Conservation (phyloP, 2,797 vertebrate genomes). For the Trachurus trachurus region DNA sequence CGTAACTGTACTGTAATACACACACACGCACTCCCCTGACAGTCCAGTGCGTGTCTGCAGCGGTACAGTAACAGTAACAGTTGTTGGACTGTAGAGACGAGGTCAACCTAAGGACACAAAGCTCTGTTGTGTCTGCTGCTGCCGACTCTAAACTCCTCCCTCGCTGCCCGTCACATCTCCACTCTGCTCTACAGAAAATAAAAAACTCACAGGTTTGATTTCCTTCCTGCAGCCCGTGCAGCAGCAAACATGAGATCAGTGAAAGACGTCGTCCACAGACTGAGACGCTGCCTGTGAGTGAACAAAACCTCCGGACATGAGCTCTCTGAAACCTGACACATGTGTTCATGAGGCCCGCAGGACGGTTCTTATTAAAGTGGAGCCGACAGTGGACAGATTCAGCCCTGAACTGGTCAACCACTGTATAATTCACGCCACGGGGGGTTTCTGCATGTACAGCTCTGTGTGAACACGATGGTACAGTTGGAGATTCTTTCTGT, state of each 20-base stretch:
- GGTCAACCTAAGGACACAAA: constrained; percentile 33
- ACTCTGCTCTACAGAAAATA: not conserved
- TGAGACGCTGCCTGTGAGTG: too few relatives aligned
- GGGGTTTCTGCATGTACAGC: not conserved
- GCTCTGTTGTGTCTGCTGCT: not conserved
- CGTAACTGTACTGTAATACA: not conserved
- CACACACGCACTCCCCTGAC: not conserved
- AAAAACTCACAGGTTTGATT: not conserved
- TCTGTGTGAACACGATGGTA: too few relatives aligned
- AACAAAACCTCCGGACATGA: not conserved
- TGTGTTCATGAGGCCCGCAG: not conserved
- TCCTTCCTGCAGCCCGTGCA: too few relatives aligned
- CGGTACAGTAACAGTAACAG: constrained; percentile 1
- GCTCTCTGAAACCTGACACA: not conserved
- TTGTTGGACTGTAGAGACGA: not conserved
- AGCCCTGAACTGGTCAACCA: not conserved
- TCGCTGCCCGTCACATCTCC: not conserved
- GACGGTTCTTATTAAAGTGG: not conserved
- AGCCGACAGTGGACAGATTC: not conserved
- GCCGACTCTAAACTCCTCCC: not conserved
- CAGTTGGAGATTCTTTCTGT: too few relatives aligned
- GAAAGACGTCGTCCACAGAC: not conserved
- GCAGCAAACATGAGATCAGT: not conserved
- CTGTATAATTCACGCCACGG: not conserved
- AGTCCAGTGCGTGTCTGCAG: not conserved